Percentiles rank a stretch among this genome's conserved stretches.
Evolutionary conservation across 2,888 invertebrate species (phyloP).

Genomic region (Cryptophagus acutangulus): DNA sequence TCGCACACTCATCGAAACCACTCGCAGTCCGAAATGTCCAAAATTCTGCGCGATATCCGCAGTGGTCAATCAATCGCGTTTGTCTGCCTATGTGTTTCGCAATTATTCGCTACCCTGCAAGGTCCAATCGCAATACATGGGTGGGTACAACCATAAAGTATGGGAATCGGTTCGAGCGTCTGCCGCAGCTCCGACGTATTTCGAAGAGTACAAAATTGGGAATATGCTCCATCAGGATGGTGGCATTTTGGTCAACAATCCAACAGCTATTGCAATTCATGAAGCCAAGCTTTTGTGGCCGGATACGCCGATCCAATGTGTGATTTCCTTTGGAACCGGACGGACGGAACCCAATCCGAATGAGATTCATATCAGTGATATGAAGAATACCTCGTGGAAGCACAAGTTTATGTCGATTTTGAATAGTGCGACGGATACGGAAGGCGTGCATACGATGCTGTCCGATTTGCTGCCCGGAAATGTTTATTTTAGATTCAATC

Average conservation of each 20-base stretch:
- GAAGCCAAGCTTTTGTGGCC: slow-evolving; percentile 84
- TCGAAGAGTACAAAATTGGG: slow-evolving; percentile 71
- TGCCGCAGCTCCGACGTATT: slow-evolving; percentile 89
- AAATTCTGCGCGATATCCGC: slow-evolving; percentile 74
- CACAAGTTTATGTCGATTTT: slow-evolving; percentile 76
- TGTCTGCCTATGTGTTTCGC: slow-evolving; percentile 77
- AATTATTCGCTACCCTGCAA: slow-evolving; percentile 74
- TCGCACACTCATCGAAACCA: slow-evolving; percentile 56
- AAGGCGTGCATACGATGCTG: slow-evolving; percentile 72
- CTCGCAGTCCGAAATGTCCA: slow-evolving; percentile 52
- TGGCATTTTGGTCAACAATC: slow-evolving; percentile 83
- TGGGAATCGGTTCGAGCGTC: slow-evolving; percentile 87
- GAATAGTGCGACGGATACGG: slow-evolving; percentile 83
- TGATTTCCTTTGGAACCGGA: slow-evolving; percentile 81
- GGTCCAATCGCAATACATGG: slow-evolving; percentile 65
- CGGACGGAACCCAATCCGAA: slow-evolving; percentile 49
- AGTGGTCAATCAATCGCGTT: slow-evolving; percentile 67
- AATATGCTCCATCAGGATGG: slow-evolving; percentile 73
- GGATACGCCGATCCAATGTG: slow-evolving; percentile 64
- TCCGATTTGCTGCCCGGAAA: slow-evolving; percentile 69
- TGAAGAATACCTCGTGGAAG: slow-evolving; percentile 56
- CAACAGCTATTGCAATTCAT: slow-evolving; percentile 81
- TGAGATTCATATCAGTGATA: slow-evolving; percentile 8
- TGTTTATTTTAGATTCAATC: slow-evolving; percentile 82
- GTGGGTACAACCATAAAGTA: slow-evolving; percentile 62